Evolutionary conservation across 2,888 invertebrate species (phyloP).

Genomic region (Lasius fuliginosus): DNA sequence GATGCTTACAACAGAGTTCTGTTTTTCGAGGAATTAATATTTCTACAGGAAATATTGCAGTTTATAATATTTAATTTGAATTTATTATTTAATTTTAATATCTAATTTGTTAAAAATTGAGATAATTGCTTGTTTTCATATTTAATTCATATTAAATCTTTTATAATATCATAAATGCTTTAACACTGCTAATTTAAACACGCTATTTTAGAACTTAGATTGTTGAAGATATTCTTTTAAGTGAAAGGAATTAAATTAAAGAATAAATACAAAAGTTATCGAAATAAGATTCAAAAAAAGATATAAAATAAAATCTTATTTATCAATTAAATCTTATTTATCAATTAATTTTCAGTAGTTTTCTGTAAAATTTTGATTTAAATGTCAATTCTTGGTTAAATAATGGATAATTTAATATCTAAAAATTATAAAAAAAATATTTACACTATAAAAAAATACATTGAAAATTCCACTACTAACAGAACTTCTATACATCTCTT

Average conservation of each 20-base stretch:
- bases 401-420: neutral
- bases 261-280: neutral
- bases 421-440: neutral
- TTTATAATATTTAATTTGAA: neutral
- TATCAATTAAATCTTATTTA: neutral
- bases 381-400: no score
- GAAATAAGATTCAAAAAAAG: neutral
- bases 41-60: neutral
- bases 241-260: neutral
- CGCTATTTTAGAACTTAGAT: neutral
- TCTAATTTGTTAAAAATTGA: neutral
- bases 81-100: neutral
- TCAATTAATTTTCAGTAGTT: neutral
- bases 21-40: neutral
- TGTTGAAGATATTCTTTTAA: neutral
- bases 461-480: slow-evolving; percentile 1
- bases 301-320: neutral
- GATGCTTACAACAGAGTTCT: neutral
- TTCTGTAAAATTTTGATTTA: no score
- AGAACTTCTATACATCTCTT: neutral
- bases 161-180: neutral
- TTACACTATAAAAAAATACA: neutral
- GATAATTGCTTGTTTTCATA: neutral
- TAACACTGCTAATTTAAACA: neutral
- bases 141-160: slow-evolving; percentile 1